These are phyloP conservation scores for Fopius arisanus DNA, from an alignment of 1,140 invertebrate genomes.

Conservation along the genomic window DNA sequence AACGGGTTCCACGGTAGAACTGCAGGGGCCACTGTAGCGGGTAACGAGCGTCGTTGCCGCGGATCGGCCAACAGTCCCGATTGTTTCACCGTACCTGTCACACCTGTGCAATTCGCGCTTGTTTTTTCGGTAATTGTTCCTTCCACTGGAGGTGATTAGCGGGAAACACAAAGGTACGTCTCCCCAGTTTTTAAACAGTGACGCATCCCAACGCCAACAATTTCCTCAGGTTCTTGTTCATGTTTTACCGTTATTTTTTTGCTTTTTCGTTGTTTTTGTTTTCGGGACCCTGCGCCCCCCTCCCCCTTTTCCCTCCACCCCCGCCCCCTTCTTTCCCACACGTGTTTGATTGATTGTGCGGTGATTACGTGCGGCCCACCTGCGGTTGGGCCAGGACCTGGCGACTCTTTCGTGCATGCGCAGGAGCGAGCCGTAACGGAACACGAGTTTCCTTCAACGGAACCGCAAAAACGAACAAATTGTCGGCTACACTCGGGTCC, in stretches of 20 bases:
- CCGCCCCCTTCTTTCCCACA: too few relatives aligned
- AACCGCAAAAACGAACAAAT: neutral
- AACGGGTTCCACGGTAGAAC: slow-evolving; percentile 17
- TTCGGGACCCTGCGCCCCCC: too few relatives aligned
- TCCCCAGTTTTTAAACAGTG: neutral
- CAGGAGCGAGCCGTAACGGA: neutral
- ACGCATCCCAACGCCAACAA: too few relatives aligned
- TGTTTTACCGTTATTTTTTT: too few relatives aligned
- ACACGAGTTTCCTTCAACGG: slow-evolving; percentile 3
- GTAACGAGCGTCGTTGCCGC: slow-evolving; percentile 24
- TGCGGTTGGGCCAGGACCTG: neutral
- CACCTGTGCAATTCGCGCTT: slow-evolving; percentile 22
- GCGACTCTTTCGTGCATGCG: neutral
- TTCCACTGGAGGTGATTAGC: neutral
- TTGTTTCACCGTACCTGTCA: slow-evolving; percentile 32
- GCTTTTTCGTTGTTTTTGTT: too few relatives aligned
- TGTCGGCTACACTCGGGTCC: neutral
- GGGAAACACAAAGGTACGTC: neutral
- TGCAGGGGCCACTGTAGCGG: slow-evolving; percentile 29
- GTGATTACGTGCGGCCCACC: neutral
- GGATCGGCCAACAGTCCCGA: slow-evolving; percentile 36
- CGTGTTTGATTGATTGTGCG: neutral
- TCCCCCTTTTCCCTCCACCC: too few relatives aligned
- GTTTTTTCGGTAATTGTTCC: neutral
- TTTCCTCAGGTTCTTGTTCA: too few relatives aligned